These are phyloP conservation scores for Pteronotus mesoamericanus DNA, from an alignment of 2,797 vertebrate genomes.

Conservation along the genomic window DNA sequence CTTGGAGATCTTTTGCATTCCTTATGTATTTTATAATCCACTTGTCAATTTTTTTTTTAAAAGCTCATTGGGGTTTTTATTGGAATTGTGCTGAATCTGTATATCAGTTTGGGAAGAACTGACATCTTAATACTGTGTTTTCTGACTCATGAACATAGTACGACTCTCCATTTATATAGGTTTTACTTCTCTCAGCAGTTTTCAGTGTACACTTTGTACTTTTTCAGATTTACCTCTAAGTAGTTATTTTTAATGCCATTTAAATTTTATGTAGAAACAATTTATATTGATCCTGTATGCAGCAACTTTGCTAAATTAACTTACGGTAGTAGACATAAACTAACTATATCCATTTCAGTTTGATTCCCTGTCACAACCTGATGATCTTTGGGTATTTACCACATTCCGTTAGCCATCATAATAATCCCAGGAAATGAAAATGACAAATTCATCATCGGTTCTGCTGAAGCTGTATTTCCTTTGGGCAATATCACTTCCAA, in stretches of 20 bases:
- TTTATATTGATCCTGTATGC: neutral
- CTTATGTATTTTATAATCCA: neutral
- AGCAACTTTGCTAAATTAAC: neutral
- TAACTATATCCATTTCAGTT: neutral
- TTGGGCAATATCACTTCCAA: neutral
- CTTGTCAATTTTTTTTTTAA: neutral
- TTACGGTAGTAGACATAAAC: neutral
- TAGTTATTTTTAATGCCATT: neutral
- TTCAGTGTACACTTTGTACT: neutral
- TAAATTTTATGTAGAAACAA: neutral
- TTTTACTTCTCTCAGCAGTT: neutral
- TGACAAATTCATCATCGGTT: neutral
- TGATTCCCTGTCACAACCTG: neutral
- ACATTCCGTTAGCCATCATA: neutral
- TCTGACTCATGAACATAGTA: neutral
- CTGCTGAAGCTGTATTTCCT: neutral
- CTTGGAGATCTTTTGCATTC: neutral
- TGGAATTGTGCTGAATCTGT: neutral
- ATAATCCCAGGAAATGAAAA: neutral
- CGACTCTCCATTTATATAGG: neutral
- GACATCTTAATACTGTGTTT: neutral
- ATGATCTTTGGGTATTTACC: neutral
- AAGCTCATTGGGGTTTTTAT: neutral
- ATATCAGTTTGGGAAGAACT: neutral
- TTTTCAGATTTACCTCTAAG: neutral